phyloP scores from a whole-genome alignment of 2,888 invertebrate genomes.

The Himalopsyche kuldschensis region DNA sequence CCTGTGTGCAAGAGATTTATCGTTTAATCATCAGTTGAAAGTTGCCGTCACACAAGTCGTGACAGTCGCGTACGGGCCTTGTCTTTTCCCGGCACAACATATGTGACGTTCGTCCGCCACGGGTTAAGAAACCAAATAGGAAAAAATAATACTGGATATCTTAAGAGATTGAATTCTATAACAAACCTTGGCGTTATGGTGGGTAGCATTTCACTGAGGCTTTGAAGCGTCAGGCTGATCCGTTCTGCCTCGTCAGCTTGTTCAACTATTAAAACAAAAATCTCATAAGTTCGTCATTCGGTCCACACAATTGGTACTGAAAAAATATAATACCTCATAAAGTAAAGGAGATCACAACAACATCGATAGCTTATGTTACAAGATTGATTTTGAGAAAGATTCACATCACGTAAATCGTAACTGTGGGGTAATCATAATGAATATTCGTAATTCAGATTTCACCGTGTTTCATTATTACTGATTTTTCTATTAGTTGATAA shows the following conservation, averaged over 20 bases:
- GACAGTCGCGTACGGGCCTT: too few species aligned
- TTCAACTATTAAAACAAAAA: not conserved
- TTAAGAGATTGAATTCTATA: not conserved
- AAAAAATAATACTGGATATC: not conserved
- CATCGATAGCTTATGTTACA: too few species aligned
- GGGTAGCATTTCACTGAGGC: constrained; percentile 61
- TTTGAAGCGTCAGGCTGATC: constrained; percentile 55
- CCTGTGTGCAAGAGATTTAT: too few species aligned
- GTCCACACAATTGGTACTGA: too few species aligned
- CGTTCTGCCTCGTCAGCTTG: constrained; percentile 43
- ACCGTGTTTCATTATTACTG: too few species aligned
- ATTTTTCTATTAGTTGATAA: too few species aligned
- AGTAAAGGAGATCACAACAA: too few species aligned
- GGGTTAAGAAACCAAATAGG: not conserved
- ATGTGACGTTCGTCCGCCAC: too few species aligned
- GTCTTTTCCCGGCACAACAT: too few species aligned
- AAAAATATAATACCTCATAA: too few species aligned
- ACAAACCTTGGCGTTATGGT: constrained; percentile 48
- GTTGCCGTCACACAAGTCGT: too few species aligned
- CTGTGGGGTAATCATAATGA: not conserved
- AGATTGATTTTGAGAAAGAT: not conserved
- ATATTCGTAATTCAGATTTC: not conserved
- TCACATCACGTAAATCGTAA: not conserved
- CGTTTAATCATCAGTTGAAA: too few species aligned
- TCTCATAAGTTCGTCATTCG: not conserved